These are phyloP conservation scores for Willisornis vidua DNA, from an alignment of 2,113 vertebrate genomes.

Conservation along the genomic window DNA sequence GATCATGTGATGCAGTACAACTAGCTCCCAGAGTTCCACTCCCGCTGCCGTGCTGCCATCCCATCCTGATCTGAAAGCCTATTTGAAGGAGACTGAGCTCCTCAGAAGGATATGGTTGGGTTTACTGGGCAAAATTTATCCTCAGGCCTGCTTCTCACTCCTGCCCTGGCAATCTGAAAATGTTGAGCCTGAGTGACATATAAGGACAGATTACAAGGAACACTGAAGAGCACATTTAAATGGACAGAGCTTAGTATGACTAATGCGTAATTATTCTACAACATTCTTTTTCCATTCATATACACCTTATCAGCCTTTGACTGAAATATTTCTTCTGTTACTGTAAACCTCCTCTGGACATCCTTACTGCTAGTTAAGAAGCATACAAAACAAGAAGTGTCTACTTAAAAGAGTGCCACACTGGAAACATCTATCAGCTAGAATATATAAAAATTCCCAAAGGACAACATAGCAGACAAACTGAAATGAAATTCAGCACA, in stretches of 20 bases:
- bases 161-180: neutral
- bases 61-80: neutral
- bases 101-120: neutral
- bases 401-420: neutral
- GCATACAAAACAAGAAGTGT: neutral
- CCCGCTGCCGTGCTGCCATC: neutral
- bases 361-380: neutral
- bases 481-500: constrained; percentile 19
- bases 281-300: constrained; percentile 15
- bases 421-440: neutral
- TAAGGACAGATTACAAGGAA: constrained; percentile 4
- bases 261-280: constrained; percentile 47
- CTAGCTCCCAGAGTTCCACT: neutral
- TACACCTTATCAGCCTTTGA: constrained; percentile 34
- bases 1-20: fast-evolving
- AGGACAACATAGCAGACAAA: neutral
- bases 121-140: neutral
- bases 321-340: constrained; percentile 44
- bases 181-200: neutral
- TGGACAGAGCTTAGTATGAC: constrained; percentile 17
- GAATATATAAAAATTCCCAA: neutral
- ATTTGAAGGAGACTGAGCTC: neutral
- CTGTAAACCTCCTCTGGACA: constrained; percentile 23
- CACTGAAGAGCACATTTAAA: constrained; percentile 21
- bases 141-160: neutral